Conservation (phyloP, 1,140 invertebrate species). For the Drosophila paulistorum region DNA sequence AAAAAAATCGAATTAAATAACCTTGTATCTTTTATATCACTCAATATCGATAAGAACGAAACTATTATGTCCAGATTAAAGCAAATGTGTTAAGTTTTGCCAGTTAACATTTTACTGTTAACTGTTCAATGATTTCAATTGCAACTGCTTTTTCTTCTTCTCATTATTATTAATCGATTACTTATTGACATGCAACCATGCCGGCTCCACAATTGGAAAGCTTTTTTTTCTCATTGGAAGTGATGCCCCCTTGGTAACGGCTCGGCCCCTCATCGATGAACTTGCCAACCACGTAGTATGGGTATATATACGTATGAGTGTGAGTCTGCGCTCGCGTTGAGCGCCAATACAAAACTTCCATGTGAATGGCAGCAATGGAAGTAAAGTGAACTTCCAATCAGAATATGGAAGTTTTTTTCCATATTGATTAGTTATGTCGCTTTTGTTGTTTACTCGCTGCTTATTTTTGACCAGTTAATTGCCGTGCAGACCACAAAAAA, state of each 20-base stretch:
- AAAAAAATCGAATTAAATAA: too few relatives aligned
- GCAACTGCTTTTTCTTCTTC: too few relatives aligned
- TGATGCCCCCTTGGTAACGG: background rate
- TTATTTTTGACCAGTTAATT: constrained; percentile 79
- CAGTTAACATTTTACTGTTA: too few relatives aligned
- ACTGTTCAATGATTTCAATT: too few relatives aligned
- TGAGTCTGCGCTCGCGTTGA: constrained; percentile 4
- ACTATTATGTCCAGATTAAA: too few relatives aligned
- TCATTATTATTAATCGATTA: background rate
- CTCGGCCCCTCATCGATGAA: background rate
- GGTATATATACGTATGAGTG: background rate
- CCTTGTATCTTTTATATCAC: too few relatives aligned
- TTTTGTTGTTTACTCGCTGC: constrained; percentile 83
- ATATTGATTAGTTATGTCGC: constrained; percentile 83
- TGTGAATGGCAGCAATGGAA: constrained; percentile 12
- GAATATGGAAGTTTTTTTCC: constrained; percentile 77
- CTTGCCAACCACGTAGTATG: background rate
- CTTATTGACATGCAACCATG: background rate
- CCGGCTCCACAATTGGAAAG: constrained; percentile 6
- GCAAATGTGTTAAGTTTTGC: too few relatives aligned
- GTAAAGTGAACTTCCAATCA: constrained; percentile 19
- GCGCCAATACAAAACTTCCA: constrained; percentile 9
- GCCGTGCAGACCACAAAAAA: constrained; percentile 56
- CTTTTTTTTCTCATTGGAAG: background rate
- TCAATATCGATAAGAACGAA: too few relatives aligned